Evolutionary conservation across 2,113 vertebrate species (phyloP).

Genomic region (Eulemur macaco): DNA sequence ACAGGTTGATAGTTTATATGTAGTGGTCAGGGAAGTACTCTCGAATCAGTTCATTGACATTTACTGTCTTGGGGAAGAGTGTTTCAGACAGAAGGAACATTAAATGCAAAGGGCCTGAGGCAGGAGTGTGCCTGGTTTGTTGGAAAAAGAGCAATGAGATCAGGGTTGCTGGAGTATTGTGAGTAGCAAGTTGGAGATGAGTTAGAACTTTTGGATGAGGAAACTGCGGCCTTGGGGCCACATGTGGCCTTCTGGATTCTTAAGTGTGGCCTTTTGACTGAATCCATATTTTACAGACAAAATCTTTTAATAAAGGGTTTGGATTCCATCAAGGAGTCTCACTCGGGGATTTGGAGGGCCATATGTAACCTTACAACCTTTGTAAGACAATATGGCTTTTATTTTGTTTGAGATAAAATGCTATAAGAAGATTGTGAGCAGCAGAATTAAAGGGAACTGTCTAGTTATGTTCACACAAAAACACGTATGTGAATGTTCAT

Average conservation of each 20-base stretch:
- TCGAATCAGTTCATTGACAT: neutral
- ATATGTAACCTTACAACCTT: neutral
- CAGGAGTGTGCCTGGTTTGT: neutral
- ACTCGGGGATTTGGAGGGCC: no score
- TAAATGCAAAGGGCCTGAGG: neutral
- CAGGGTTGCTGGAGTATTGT: neutral
- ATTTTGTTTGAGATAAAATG: neutral
- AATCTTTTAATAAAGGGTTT: no score
- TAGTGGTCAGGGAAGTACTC: neutral
- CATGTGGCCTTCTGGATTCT: no score
- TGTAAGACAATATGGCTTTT: neutral
- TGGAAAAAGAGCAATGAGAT: neutral
- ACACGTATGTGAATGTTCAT: neutral
- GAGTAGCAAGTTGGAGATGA: neutral
- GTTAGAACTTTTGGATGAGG: neutral
- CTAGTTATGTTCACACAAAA: neutral
- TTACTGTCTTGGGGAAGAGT: neutral
- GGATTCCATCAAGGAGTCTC: no score
- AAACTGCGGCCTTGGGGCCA: no score
- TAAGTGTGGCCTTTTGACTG: no score
- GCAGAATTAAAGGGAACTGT: neutral
- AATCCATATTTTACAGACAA: no score
- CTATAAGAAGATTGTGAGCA: neutral
- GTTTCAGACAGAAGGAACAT: neutral
- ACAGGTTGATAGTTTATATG: neutral